These are phyloP conservation scores for Arnoldichthys spilopterus DNA, from an alignment of 2,797 vertebrate genomes.

Conservation along the genomic window DNA sequence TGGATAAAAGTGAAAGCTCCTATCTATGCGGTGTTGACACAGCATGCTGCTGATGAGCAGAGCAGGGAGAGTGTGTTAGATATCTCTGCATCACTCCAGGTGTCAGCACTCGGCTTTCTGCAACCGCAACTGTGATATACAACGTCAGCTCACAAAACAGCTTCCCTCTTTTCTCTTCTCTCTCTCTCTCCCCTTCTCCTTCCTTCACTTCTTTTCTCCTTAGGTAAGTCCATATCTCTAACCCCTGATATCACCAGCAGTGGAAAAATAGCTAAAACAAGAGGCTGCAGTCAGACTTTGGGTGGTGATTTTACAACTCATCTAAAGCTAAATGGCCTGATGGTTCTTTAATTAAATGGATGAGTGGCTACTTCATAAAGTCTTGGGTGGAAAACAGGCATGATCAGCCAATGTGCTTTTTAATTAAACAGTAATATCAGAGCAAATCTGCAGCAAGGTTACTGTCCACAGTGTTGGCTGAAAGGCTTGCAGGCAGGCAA, in stretches of 20 bases:
- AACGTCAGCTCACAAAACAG: constrained; percentile 13
- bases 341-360: constrained; percentile 72
- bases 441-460: constrained; percentile 32
- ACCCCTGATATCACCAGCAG: background rate
- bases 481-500: background rate
- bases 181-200: background rate
- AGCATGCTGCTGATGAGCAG: constrained; percentile 46
- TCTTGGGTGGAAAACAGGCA: constrained; percentile 57
- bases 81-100: constrained; percentile 35
- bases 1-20: constrained; percentile 48
- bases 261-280: constrained; percentile 1
- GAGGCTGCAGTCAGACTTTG: background rate
- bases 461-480: constrained; percentile 7
- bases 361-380: constrained; percentile 60
- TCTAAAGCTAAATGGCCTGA: constrained; percentile 67
- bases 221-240: background rate
- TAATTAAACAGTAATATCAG: constrained; percentile 70
- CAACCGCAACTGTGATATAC: constrained; percentile 42
- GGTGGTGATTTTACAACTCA: constrained; percentile 64
- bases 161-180: background rate
- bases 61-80: constrained; percentile 41
- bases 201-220: background rate
- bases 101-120: constrained; percentile 24
- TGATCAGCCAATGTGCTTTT: constrained; percentile 62
- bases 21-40: constrained; percentile 38